Conservation (phyloP, 2,797 vertebrate species). For the Astyanax mexicanus region DNA sequence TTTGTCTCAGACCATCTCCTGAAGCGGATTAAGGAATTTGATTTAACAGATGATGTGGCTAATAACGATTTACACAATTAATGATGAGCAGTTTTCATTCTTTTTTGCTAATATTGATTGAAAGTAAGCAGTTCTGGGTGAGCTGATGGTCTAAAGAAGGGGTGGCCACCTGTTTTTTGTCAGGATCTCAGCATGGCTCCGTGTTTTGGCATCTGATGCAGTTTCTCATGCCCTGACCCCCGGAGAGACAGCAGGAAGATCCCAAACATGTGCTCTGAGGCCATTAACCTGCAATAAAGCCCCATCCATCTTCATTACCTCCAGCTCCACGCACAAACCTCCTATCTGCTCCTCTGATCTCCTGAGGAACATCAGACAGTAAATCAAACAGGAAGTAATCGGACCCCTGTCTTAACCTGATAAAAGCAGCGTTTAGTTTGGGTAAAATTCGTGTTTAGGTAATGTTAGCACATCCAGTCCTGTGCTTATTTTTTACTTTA, state of each 20-base stretch:
- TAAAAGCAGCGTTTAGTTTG: not conserved
- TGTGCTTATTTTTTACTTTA: not conserved
- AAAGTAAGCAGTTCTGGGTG: too few relatives aligned
- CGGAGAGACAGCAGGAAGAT: constrained; percentile 1
- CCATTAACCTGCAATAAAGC: constrained; percentile 34
- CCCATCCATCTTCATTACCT: constrained; percentile 45
- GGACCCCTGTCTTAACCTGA: not conserved
- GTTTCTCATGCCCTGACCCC: constrained; percentile 31
- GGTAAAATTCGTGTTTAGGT: not conserved
- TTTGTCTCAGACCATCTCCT: too few relatives aligned
- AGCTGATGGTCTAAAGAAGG: too few relatives aligned
- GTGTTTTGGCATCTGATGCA: constrained; percentile 20
- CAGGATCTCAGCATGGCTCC: constrained; percentile 31
- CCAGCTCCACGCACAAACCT: not conserved
- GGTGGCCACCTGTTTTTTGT: constrained; percentile 42
- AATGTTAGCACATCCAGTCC: not conserved
- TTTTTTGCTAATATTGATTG: too few relatives aligned
- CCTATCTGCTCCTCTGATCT: constrained; percentile 9
- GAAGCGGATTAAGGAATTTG: too few relatives aligned
- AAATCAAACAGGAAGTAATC: constrained; percentile 3
- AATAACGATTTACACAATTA: too few relatives aligned
- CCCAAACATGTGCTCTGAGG: constrained; percentile 36
- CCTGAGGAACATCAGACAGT: constrained; percentile 4
- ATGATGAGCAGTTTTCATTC: too few relatives aligned
- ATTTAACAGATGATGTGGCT: too few relatives aligned